These are phyloP conservation scores for Vombatus ursinus DNA, from an alignment of 2,113 vertebrate genomes.

Conservation along the genomic window DNA sequence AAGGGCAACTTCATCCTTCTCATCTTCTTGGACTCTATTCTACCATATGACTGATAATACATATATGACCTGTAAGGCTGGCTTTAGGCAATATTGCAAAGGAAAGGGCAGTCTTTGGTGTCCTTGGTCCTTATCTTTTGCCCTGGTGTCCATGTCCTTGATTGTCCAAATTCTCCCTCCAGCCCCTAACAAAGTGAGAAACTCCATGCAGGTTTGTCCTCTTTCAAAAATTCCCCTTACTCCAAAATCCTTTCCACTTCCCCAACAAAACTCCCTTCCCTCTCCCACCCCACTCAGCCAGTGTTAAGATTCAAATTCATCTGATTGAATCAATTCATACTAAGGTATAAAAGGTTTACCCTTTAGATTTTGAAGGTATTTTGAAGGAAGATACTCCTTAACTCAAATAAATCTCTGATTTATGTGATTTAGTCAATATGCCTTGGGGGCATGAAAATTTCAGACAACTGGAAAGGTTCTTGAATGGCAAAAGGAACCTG, in stretches of 20 bases:
- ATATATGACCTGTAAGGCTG: not conserved
- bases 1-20: not conserved
- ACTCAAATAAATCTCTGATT: not conserved
- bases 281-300: not conserved
- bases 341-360: not conserved
- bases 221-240: not conserved
- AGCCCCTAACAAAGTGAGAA: not conserved
- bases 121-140: not conserved
- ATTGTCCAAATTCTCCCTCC: not conserved
- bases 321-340: not conserved
- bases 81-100: not conserved
- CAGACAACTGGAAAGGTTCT: not conserved
- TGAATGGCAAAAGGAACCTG: not conserved
- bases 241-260: not conserved
- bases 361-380: not conserved
- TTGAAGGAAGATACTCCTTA: not conserved
- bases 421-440: not conserved
- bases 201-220: not conserved
- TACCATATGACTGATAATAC: not conserved
- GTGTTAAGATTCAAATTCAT: not conserved
- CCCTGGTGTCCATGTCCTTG: not conserved
- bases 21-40: not conserved
- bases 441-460: not conserved
- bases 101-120: not conserved
- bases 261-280: no score